Percentiles rank a stretch among this genome's conserved stretches.
These are phyloP conservation scores for Lates calcarifer DNA, from an alignment of 2,113 vertebrate genomes.

Conservation along the genomic window DNA sequence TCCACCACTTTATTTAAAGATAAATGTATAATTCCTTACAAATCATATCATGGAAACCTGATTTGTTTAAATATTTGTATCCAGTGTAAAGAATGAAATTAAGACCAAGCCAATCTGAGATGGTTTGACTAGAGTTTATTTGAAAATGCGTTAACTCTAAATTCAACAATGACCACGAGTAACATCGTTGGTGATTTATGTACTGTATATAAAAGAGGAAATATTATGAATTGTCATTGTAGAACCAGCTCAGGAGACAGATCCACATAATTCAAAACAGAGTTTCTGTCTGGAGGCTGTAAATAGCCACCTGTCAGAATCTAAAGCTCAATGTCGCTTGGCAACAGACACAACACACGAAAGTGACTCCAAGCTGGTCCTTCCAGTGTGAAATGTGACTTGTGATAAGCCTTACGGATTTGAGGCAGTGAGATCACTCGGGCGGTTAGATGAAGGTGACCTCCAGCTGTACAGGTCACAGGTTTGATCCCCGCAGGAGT, in stretches of 20 bases:
- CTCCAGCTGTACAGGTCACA: constrained; percentile 8
- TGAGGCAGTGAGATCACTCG: constrained; percentile 20
- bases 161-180: background rate
- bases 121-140: too few species aligned
- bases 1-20: too few species aligned
- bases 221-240: background rate
- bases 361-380: constrained; percentile 39
- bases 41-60: background rate
- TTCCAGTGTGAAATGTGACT: constrained; percentile 55
- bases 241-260: constrained; percentile 10
- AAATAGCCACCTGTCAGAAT: constrained; percentile 71
- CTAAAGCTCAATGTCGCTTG: constrained; percentile 67
- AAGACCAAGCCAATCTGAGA: background rate
- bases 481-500: constrained; percentile 19
- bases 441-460: constrained; percentile 16
- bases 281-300: constrained; percentile 51
- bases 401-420: constrained; percentile 47
- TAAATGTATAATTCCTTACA: too few species aligned
- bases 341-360: constrained; percentile 61
- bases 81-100: too few species aligned
- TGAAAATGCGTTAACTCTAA: too few species aligned
- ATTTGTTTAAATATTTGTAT: too few species aligned
- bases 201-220: background rate
- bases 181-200: background rate
- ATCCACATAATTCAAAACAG: constrained; percentile 35